Evolutionary conservation across 2,113 vertebrate genomes (phyloP), one percentile per base, ranked within the genome.

Genomic region (Lophura nycthemera): DNA sequence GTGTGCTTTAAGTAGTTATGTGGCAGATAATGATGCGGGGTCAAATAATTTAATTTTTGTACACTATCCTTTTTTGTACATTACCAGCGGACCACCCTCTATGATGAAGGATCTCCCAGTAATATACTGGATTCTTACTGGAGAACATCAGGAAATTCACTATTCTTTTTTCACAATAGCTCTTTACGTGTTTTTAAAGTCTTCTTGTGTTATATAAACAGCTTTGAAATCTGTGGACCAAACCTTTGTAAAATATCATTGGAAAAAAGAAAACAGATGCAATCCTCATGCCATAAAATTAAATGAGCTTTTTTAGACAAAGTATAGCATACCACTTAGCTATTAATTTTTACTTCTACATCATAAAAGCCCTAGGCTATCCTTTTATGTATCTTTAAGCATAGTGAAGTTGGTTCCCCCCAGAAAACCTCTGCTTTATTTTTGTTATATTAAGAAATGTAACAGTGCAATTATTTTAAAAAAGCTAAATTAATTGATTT

Each of bases 21-120:
- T 98, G 98, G 97, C 98, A 98, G 97, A 97, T 98, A 98, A 98
- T 98, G 96, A 97, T 97, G 96, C 70, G 93, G 95, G 98, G 98
- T 98, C 98, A 98, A 98, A 98, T 97, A 98, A 99, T 98, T 98
- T 97, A 98, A 98, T 98, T 98, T 98, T 98, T 98, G 96, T 98
- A 97, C 96, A 97, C 98, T 97, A 96, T 97, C 97, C 97, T 97
- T 97, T 97, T 97, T 97, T 95, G 95, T 97, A 96, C 96, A 88
- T 97, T 97, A 96, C 92, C 81, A 94, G 77, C 12, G 95, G 98
- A 98, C 98, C 98, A 99, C 98, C 98, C 97, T 97, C 96, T 94
- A 88, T 92, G 98, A 98, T 97, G 96, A 98, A 97, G 97, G 95
- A 93, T 95, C 79, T 95, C 95, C 83, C 93, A 97, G 97, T 97